A percentile compares a stretch with the other conserved stretches of the same genome.
phyloP scores from a whole-genome alignment of 2,113 vertebrate species.

The Fulica atra region DNA sequence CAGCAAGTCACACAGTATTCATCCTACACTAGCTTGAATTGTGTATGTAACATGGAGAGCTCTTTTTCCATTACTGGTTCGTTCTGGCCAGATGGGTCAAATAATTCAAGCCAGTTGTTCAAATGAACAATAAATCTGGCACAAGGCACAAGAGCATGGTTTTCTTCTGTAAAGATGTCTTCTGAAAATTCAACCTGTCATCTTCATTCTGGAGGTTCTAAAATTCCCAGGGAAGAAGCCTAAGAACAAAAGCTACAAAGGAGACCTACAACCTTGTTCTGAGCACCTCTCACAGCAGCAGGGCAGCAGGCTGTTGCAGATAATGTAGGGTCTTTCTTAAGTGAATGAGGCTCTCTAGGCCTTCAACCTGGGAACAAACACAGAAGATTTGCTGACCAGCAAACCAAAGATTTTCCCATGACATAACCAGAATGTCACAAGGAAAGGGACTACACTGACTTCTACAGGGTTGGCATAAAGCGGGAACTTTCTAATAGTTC shows the following conservation, averaged over 20 bases:
- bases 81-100: background rate
- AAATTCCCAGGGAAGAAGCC: background rate
- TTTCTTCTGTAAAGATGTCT: background rate
- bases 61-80: background rate
- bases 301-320: background rate
- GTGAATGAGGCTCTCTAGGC: background rate
- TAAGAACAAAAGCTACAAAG: background rate
- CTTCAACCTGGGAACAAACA: background rate
- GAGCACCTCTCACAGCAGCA: background rate
- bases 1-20: background rate
- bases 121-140: background rate
- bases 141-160: fast-evolving
- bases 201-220: background rate
- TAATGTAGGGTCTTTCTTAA: background rate
- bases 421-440: background rate
- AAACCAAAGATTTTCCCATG: background rate
- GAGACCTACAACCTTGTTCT: background rate
- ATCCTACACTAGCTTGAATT: background rate
- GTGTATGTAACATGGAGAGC: background rate
- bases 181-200: background rate
- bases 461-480: background rate
- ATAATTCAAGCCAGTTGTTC: background rate
- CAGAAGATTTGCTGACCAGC: background rate
- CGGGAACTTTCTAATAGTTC: background rate
- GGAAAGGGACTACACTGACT: background rate